Evolutionary conservation across 2,797 vertebrate species (phyloP).

Genomic region (Protonibea diacanthus): DNA sequence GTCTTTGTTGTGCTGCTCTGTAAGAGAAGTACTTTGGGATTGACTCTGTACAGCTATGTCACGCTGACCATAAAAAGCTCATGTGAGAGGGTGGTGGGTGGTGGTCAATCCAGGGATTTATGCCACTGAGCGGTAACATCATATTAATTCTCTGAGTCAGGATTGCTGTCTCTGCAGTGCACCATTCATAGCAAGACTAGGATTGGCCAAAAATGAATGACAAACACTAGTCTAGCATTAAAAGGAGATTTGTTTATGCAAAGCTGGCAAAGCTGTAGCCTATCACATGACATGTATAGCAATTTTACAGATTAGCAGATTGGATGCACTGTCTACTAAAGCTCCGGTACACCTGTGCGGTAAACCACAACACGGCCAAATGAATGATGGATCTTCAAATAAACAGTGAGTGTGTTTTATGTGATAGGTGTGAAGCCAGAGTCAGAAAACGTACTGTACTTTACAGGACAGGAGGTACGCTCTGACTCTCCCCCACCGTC

Average conservation of each 20-base stretch:
- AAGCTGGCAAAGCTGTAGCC: constrained; percentile 42
- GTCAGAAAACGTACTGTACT: constrained; percentile 41
- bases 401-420: neutral
- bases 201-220: constrained; percentile 60
- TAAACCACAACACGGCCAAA: constrained; percentile 1
- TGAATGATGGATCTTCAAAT: neutral
- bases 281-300: constrained; percentile 32
- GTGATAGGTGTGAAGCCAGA: constrained; percentile 12
- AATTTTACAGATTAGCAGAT: constrained; percentile 45
- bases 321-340: constrained; percentile 39
- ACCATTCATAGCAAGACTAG: constrained; percentile 61
- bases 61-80: constrained; percentile 66
- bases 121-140: constrained; percentile 72
- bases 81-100: constrained; percentile 66
- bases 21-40: constrained; percentile 29
- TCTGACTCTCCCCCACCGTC: neutral
- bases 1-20: constrained; percentile 12
- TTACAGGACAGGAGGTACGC: constrained; percentile 11
- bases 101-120: constrained; percentile 77
- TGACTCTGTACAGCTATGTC: constrained; percentile 54
- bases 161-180: constrained; percentile 62
- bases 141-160: constrained; percentile 79
- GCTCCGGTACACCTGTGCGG: constrained; percentile 25
- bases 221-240: constrained; percentile 40
- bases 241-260: constrained; percentile 36